Evolutionary conservation across 2,797 vertebrate species (phyloP).

Genomic region (Poeciliopsis gracilis): DNA sequence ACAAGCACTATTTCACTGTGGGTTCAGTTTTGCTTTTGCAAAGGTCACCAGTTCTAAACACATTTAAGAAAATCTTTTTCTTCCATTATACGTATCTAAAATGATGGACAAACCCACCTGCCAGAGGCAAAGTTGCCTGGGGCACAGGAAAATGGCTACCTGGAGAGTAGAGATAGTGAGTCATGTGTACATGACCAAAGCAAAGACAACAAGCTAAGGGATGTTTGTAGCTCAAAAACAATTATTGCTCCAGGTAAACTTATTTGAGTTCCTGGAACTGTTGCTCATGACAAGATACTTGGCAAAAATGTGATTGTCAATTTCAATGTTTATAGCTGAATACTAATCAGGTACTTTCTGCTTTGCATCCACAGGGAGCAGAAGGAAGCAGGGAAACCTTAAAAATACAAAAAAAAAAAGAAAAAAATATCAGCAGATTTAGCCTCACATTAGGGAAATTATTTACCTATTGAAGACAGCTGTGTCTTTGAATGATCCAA

Average conservation of each 20-base stretch:
- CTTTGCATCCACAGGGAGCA: not conserved
- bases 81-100: not conserved
- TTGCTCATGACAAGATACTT: not conserved
- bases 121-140: constrained; percentile 18
- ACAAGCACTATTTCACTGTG: not conserved
- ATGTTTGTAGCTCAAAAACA: constrained; percentile 31
- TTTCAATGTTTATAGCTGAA: constrained; percentile 16
- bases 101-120: not conserved
- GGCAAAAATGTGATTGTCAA: not conserved
- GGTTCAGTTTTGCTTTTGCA: not conserved
- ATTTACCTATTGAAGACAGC: not conserved
- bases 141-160: constrained; percentile 28
- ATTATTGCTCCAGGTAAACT: constrained; percentile 20
- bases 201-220: constrained; percentile 3
- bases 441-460: not conserved
- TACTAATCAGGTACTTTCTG: constrained; percentile 6
- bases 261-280: not conserved
- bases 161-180: constrained; percentile 1
- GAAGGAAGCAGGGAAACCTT: constrained; percentile 6
- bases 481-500: not conserved
- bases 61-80: not conserved
- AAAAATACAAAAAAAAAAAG: not conserved
- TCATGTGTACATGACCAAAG: constrained; percentile 29
- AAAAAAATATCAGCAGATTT: not conserved
- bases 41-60: not conserved